Percentiles rank a stretch among this genome's conserved stretches.
Evolutionary conservation across 1,140 invertebrate species (phyloP).

Genomic region (Nasonia giraulti): DNA sequence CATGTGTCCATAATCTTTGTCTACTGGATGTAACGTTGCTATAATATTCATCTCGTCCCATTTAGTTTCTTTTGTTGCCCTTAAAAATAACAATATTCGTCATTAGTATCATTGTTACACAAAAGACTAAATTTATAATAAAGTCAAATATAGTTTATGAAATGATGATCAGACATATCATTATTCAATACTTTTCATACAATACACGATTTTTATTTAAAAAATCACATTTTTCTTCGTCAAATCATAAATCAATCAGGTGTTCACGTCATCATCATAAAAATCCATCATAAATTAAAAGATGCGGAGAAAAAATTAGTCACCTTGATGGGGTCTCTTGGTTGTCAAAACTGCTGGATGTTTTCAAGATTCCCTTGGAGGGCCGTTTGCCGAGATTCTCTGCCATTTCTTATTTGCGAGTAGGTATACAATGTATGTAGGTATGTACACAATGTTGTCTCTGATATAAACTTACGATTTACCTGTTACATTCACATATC

Average conservation of each 20-base stretch:
- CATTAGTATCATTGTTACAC: not conserved
- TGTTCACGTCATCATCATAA: not conserved
- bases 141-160: too few species aligned
- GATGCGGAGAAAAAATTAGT: not conserved
- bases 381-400: conserved; percentile 77
- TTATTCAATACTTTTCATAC: too few species aligned
- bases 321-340: conserved; percentile 73
- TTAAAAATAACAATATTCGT: conserved; percentile 59
- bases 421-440: conserved; percentile 29
- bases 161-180: too few species aligned
- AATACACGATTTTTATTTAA: not conserved
- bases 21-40: conserved; percentile 96
- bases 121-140: too few species aligned
- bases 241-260: not conserved
- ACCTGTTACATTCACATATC: conserved; percentile 46
- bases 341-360: conserved; percentile 90
- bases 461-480: conserved; percentile 19
- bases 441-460: conserved; percentile 7
- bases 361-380: conserved; percentile 93
- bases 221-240: not conserved
- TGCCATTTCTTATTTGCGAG: conserved; percentile 63
- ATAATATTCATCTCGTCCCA: conserved; percentile 99
- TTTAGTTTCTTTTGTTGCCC: conserved; percentile 88
- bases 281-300: not conserved
- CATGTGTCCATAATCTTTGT: conserved; percentile 99